Conservation (phyloP, 2,113 vertebrate species). For the Zeus faber region DNA sequence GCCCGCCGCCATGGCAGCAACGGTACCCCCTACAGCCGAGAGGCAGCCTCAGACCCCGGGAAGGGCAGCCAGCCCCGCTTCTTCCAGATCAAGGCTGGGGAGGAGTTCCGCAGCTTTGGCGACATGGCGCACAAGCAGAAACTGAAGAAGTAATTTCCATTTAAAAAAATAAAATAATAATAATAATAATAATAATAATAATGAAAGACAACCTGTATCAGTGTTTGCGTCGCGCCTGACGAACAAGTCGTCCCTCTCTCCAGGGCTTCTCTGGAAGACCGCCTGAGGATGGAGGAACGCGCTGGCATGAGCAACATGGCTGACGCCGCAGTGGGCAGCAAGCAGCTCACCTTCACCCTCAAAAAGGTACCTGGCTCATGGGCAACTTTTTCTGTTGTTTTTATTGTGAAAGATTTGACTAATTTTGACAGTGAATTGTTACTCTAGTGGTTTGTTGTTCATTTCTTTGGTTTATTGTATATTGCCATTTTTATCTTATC, state of each 20-base stretch:
- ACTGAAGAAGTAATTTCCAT: slow-evolving; percentile 82
- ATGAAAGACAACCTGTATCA: too few species aligned
- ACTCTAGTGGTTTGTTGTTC: too few species aligned
- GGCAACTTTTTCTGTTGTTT: too few species aligned
- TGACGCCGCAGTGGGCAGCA: slow-evolving; percentile 91
- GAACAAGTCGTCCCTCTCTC: slow-evolving; percentile 6
- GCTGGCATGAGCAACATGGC: slow-evolving; percentile 74
- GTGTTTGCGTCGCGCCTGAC: too few species aligned
- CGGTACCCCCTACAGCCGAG: too few species aligned
- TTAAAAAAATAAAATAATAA: neutral
- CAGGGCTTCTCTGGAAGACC: slow-evolving; percentile 92
- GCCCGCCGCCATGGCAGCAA: slow-evolving; percentile 19
- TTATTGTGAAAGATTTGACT: too few species aligned
- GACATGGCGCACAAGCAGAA: slow-evolving; percentile 86
- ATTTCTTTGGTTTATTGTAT: too few species aligned
- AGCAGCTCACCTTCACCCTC: slow-evolving; percentile 91
- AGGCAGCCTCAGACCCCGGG: slow-evolving; percentile 14
- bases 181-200: too few species aligned
- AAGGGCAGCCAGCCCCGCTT: slow-evolving; percentile 80
- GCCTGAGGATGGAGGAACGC: slow-evolving; percentile 85
- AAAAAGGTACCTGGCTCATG: slow-evolving; percentile 90
- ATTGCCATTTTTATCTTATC: too few species aligned
- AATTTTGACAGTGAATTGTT: too few species aligned
- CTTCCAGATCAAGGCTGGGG: slow-evolving; percentile 95
- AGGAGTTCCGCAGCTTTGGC: slow-evolving; percentile 93